These are phyloP conservation scores for Myotis pilosus DNA, from an alignment of 2,797 vertebrate species.

Conservation along the genomic window DNA sequence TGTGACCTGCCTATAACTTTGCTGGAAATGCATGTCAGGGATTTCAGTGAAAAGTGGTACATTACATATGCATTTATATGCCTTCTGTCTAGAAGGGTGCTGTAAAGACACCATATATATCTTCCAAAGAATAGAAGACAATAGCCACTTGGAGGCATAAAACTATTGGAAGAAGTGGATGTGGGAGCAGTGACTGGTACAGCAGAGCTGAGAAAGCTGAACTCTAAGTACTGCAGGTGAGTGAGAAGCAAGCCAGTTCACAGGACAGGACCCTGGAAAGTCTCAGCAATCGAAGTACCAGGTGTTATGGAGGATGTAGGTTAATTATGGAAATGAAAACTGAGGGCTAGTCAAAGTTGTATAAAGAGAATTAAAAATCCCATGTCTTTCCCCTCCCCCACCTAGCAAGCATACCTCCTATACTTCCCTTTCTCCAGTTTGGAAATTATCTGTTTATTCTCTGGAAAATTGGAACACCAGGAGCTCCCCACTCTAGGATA, in stretches of 20 bases:
- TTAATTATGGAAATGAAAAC: conserved; percentile 1
- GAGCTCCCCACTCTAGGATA: neutral
- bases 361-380: neutral
- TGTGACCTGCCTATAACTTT: neutral
- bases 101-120: neutral
- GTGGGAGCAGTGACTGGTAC: neutral
- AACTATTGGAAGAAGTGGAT: neutral
- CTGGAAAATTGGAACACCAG: neutral
- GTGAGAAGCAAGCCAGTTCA: neutral
- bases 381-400: neutral
- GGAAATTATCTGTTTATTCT: neutral
- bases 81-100: neutral
- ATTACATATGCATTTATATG: neutral
- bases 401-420: neutral
- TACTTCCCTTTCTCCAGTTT: rapidly evolving
- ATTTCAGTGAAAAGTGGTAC: neutral
- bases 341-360: neutral
- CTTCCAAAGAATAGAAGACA: neutral
- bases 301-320: neutral
- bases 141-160: neutral
- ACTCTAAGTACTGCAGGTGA: neutral
- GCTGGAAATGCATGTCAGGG: neutral
- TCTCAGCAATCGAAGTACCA: neutral
- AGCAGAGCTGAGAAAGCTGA: neutral
- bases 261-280: neutral